These are phyloP conservation scores for Diplodus puntazzo DNA, from an alignment of 2,797 vertebrate genomes.

Conservation along the genomic window DNA sequence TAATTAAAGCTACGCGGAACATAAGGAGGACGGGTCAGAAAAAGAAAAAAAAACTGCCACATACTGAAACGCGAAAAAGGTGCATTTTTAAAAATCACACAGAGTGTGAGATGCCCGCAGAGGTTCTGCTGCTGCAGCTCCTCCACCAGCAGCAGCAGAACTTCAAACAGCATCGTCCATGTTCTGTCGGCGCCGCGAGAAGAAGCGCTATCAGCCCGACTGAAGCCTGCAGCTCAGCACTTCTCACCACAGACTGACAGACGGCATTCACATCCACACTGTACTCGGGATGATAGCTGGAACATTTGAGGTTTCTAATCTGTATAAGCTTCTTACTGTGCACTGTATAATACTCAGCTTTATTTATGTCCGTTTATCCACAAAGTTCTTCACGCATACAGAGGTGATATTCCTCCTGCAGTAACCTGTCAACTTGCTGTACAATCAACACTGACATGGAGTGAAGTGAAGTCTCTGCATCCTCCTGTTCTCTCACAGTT, in stretches of 20 bases:
- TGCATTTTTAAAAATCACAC: constrained; percentile 4
- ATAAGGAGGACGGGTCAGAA: constrained; percentile 36
- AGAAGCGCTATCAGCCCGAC: constrained; percentile 3
- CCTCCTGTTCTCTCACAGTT: no score
- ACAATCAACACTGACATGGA: neutral
- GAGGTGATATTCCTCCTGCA: constrained; percentile 9
- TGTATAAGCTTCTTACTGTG: constrained; percentile 39
- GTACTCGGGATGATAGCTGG: neutral
- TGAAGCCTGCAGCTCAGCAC: neutral
- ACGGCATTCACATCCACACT: constrained; percentile 22
- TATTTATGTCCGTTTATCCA: constrained; percentile 6
- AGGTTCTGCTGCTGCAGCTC: constrained; percentile 3
- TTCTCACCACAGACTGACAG: neutral
- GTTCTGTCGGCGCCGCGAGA: constrained; percentile 4
- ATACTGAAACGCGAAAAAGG: neutral
- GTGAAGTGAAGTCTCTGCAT: no score
- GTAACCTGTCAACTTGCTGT: neutral
- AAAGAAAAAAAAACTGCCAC: constrained; percentile 32
- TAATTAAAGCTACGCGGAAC: constrained; percentile 72
- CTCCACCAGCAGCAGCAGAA: constrained; percentile 5
- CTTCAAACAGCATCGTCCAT: constrained; percentile 34
- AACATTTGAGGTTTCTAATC: constrained; percentile 17
- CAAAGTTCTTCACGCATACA: constrained; percentile 6
- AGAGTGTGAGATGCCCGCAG: constrained; percentile 10
- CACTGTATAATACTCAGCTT: constrained; percentile 1